Evolutionary conservation across 1,140 invertebrate genomes (phyloP).

Genomic region (Bilobella aurantiaca): DNA sequence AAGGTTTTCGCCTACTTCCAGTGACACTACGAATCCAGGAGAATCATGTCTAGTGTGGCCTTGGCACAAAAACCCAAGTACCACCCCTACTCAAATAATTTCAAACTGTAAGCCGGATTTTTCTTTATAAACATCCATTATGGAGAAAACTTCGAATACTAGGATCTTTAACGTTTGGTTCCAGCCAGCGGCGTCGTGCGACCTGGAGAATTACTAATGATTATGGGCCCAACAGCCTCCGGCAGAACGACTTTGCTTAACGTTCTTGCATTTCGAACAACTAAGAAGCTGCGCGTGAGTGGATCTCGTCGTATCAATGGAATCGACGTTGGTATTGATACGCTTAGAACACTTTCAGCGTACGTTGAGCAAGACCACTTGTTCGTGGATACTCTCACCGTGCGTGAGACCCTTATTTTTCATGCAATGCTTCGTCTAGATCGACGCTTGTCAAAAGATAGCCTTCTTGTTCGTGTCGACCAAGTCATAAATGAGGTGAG

Average conservation of each 20-base stretch:
- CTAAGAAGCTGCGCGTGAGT: slow-evolving; percentile 26
- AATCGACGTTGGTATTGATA: slow-evolving; percentile 33
- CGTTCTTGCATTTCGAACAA: slow-evolving; percentile 45
- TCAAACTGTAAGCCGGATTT: no score
- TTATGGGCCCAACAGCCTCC: slow-evolving; percentile 44
- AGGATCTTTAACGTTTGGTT: not conserved
- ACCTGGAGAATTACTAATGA: slow-evolving; percentile 46
- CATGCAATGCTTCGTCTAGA: slow-evolving; percentile 91
- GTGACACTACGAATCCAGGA: no score
- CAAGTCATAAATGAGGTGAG: slow-evolving; percentile 75
- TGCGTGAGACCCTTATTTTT: slow-evolving; percentile 77
- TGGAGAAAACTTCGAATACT: no score
- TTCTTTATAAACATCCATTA: no score
- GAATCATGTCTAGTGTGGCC: no score
- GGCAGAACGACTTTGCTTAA: slow-evolving; percentile 54
- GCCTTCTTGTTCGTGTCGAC: slow-evolving; percentile 70
- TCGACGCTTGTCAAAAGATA: slow-evolving; percentile 55
- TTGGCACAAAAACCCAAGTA: no score
- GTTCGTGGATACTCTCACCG: slow-evolving; percentile 83
- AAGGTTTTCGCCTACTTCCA: no score
- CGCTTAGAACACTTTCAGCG: slow-evolving; percentile 51
- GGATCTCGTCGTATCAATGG: slow-evolving; percentile 35
- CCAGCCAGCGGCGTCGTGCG: slow-evolving; percentile 34
- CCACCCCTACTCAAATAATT: no score
- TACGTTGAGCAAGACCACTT: slow-evolving; percentile 93